phyloP scores from a whole-genome alignment of 2,888 invertebrate genomes.

The Drosophila fungiperda region DNA sequence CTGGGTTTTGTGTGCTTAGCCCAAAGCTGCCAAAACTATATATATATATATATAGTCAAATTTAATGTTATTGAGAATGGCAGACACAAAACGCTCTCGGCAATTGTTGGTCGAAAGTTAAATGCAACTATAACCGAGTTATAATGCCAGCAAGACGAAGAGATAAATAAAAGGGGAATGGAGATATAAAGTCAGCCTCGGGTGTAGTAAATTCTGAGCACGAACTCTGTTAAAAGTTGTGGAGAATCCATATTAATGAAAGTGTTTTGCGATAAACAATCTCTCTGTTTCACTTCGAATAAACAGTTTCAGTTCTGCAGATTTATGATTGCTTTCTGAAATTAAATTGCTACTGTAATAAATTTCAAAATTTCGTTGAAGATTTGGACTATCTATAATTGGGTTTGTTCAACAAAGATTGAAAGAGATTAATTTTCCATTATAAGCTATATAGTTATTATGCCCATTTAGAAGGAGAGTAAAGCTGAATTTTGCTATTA shows the following conservation, averaged over 20 bases:
- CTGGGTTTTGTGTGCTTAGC: conserved; percentile 16
- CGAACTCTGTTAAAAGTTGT: conserved; percentile 32
- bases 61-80: conserved; percentile 30
- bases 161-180: conserved; percentile 4
- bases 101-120: conserved; percentile 21
- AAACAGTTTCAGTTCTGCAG: conserved; percentile 2
- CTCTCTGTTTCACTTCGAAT: neutral
- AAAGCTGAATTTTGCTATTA: too few species aligned
- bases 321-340: neutral
- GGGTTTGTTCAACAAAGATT: neutral
- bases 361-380: neutral
- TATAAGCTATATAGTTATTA: neutral
- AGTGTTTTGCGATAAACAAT: conserved; percentile 51
- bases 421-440: neutral
- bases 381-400: neutral
- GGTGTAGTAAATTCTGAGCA: conserved; percentile 27
- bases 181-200: conserved; percentile 5
- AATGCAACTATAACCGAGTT: conserved; percentile 30
- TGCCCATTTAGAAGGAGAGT: too few species aligned
- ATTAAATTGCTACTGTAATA: neutral
- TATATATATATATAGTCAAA: conserved; percentile 20
- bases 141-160: conserved; percentile 6
- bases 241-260: conserved; percentile 46
- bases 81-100: conserved; percentile 24
- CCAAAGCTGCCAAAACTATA: conserved; percentile 17